Evolutionary conservation across 2,113 vertebrate species (phyloP), one percentile per base, ranked within the genome.

Genomic region (Neodontobutis hainanensis): DNA sequence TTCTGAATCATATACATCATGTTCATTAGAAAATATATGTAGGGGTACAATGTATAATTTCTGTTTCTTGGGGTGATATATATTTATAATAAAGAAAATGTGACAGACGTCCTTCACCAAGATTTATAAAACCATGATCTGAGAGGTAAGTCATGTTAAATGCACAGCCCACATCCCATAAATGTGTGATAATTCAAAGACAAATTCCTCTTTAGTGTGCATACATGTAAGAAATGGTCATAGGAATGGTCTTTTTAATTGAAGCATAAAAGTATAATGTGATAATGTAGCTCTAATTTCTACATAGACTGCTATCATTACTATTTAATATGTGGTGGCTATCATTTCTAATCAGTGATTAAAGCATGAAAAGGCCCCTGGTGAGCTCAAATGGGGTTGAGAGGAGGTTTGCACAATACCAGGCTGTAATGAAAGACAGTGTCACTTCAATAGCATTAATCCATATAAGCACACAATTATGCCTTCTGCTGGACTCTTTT

Each of bases 371-470:
- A 56, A 50, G 35, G 27, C 9, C 36, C 2, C 6, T 12, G 4
- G 19, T 51, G 2, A 4, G 42, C 46, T 8, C 11, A 44, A 38
- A 58, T 14, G 6, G 36, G 19, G 19, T 44, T 34, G 27, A 61
- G 49, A 60, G 16, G 48, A 52, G 40, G 16, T 50, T 10, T 9
- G 12, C 42, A 43, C 27, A 70, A 46, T 45, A 32, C 19, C 34
- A 27, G 61, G 14, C 44, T n/a, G 15, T 12, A 67, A 65, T 73
- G 67, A 67, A 52, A 50, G 51, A 50, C 27, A 76, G 40, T 57
- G 56, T 57, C 60, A 49, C 32, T 6, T 49, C 1, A 51, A 62
- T 43, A 8, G 49, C 19, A 64, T 55, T 79, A 70, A 85, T 77
- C 70, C 51, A 63, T 64, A 35, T 59, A 43, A 70, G 1, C 1